Conservation (phyloP, 2,888 invertebrate genomes). For the Xanthostigma xanthostigma region DNA sequence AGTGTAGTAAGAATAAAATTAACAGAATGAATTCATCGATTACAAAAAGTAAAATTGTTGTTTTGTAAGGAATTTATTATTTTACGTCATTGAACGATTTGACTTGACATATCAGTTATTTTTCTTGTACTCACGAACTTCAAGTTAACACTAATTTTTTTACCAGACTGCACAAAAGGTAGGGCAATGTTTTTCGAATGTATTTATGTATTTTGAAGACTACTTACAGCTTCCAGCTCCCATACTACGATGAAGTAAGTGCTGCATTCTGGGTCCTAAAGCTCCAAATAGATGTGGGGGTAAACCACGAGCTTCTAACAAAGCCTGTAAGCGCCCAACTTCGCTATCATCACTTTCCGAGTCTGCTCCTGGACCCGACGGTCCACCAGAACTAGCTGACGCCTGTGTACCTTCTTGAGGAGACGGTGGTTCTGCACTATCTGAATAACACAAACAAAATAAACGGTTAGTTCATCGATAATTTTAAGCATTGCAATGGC, state of each 20-base stretch:
- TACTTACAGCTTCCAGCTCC: constrained; percentile 62
- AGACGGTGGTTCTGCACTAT: constrained; percentile 26
- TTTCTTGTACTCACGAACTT: too few species aligned
- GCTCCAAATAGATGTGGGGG: constrained; percentile 96
- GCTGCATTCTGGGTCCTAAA: constrained; percentile 91
- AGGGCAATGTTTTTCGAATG: too few species aligned
- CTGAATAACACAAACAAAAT: constrained; percentile 12
- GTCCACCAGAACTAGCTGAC: constrained; percentile 23
- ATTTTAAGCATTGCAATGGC: background rate
- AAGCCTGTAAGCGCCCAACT: constrained; percentile 86
- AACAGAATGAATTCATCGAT: too few species aligned
- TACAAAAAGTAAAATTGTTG: too few species aligned
- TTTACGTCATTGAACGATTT: too few species aligned
- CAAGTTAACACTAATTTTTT: too few species aligned
- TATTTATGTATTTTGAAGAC: background rate
- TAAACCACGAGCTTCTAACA: constrained; percentile 85
- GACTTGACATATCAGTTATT: too few species aligned
- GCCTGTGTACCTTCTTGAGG: constrained; percentile 28
- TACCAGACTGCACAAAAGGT: too few species aligned
- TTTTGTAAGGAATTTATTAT: too few species aligned
- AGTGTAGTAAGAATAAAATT: too few species aligned
- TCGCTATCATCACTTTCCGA: constrained; percentile 85
- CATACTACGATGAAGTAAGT: constrained; percentile 85
- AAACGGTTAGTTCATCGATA: background rate
- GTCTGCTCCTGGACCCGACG: constrained; percentile 34